Base-by-base conservation (phyloP, 2,113 vertebrate genomes). In the Candoia aspera region DNA sequence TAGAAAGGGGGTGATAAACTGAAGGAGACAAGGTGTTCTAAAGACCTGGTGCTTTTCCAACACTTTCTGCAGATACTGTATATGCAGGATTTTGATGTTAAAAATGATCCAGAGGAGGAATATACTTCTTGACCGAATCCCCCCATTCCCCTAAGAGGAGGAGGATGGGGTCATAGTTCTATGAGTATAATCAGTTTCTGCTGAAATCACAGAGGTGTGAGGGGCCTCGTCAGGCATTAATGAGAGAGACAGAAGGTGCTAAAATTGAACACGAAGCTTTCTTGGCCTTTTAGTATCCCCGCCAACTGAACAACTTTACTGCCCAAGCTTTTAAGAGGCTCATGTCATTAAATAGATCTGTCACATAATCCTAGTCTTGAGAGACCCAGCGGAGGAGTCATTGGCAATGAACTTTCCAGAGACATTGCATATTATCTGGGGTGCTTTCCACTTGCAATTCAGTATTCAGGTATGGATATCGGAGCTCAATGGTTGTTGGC, bases 241-340 rank as follows among this genome's bases (percentile, higher is more conserved):
- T 1, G n/a, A 96, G 88, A 91, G 94, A 97, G 92, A 46, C 84
- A 91, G 33, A 87, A 90, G 92, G 88, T 91, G 29, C 60, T 94
- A 90, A 97, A 96, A 94, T 84, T 17, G 85, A 95, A 5, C 58
- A 92, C 33, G 89, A 90, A 95, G 91, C 90, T 64, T 93, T 96
- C 86, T 84, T 93, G 64, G 55, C 58, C 37, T 92, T 62, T 90
- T 91, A 87, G 49, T 92, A 10, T 88, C 49, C 49, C 73, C 93
- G 87, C 88, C 94, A 96, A 94, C 90, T 90, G 84, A 96, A 90
- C 49, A 93, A 90, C 24, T 96, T 94, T 91, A 59, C 91, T 93
- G 79, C 0, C 0, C 29, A 42, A n/a, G 64, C 91, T 94, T 95
- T 92, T 37, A 88, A 92, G 91, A 90, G 83, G 62, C 91, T 60